phyloP scores from a whole-genome alignment of 2,797 vertebrate genomes.

The Rhadinocentrus ornatus region DNA sequence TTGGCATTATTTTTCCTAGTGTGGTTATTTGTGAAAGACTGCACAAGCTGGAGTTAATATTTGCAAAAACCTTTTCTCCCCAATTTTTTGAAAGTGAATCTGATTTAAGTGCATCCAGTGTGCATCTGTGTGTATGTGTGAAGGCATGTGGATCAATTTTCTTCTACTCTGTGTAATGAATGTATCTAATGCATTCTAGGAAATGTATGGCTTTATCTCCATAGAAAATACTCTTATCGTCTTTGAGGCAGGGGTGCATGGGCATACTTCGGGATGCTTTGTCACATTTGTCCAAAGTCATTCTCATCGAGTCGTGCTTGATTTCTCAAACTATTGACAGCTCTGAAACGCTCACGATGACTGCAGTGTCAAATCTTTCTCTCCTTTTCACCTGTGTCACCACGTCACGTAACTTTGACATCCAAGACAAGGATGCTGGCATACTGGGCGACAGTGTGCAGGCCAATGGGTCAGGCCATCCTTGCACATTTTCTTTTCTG shows the following conservation, averaged over 20 bases:
- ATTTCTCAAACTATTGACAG: constrained; percentile 60
- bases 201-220: constrained; percentile 99
- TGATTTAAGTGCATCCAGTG: constrained; percentile 70
- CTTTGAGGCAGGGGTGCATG: constrained; percentile 73
- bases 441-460: constrained; percentile 42
- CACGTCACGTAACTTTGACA: constrained; percentile 40
- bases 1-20: constrained; percentile 65
- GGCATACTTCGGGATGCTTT: constrained; percentile 68
- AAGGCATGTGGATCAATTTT: constrained; percentile 66
- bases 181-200: constrained; percentile 80
- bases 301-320: constrained; percentile 49
- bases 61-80: constrained; percentile 58
- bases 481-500: constrained; percentile 29
- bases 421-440: constrained; percentile 49
- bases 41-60: constrained; percentile 79
- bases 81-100: constrained; percentile 52
- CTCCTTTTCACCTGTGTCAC: constrained; percentile 35
- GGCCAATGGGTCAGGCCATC: constrained; percentile 50
- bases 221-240: constrained; percentile 84
- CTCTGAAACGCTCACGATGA: constrained; percentile 53
- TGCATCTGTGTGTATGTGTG: constrained; percentile 69
- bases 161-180: constrained; percentile 58
- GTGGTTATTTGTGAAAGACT: constrained; percentile 73
- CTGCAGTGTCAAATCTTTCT: constrained; percentile 50
- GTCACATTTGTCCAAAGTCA: constrained; percentile 74